A percentile compares a stretch with the other conserved stretches of the same genome.
Conservation (phyloP, 1,140 invertebrate species). For the Drosophila obscura region DNA sequence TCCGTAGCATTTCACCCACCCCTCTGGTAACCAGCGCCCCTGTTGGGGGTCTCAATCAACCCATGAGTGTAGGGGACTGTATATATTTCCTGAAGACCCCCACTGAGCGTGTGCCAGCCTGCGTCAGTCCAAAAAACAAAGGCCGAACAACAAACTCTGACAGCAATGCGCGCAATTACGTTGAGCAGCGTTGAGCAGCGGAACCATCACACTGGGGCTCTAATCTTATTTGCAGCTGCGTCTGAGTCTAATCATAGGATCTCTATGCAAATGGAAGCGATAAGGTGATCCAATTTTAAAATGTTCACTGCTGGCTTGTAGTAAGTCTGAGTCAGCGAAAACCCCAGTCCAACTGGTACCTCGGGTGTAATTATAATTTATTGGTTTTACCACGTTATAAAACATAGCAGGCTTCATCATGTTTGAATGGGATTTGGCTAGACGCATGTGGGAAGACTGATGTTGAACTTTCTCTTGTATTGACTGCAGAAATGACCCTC, state of each 20-base stretch:
- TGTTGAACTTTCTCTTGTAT: constrained; percentile 59
- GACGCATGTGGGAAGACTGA: constrained; percentile 51
- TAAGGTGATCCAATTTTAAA: constrained; percentile 30
- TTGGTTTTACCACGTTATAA: constrained; percentile 34
- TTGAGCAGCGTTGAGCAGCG: neutral
- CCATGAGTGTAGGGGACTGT: neutral
- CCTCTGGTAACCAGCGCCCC: constrained; percentile 11
- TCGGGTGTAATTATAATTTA: constrained; percentile 30
- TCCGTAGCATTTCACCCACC: too few relatives aligned
- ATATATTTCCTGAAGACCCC: constrained; percentile 9
- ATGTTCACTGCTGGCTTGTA: neutral
- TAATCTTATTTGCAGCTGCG: constrained; percentile 32
- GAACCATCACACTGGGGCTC: constrained; percentile 6
- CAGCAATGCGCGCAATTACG: constrained; percentile 6
- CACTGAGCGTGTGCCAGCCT: constrained; percentile 11
- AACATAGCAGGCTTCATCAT: constrained; percentile 10
- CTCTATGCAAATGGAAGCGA: constrained; percentile 16
- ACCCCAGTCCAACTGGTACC: neutral
- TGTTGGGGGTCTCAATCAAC: constrained; percentile 8
- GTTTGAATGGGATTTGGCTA: neutral
- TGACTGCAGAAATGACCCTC: constrained; percentile 57
- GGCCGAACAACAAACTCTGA: constrained; percentile 6
- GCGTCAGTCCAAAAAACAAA: constrained; percentile 46
- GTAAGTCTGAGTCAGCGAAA: constrained; percentile 30
- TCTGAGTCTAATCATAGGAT: constrained; percentile 24